phyloP scores from a whole-genome alignment of 2,797 vertebrate species.

The Sebastes vulpes region DNA sequence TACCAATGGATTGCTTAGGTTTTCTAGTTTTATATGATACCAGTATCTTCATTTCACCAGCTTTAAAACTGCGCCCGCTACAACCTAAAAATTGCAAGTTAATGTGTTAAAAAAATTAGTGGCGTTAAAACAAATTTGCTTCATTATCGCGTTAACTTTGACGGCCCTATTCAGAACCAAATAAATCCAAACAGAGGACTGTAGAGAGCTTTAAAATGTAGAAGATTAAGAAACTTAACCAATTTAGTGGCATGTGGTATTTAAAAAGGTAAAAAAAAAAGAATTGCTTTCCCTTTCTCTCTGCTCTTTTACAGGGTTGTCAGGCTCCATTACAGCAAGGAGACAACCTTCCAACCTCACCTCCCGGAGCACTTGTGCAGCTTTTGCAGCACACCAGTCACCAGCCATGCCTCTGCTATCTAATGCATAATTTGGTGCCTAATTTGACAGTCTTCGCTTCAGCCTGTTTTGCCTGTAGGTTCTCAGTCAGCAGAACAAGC shows the following conservation, averaged over 20 bases:
- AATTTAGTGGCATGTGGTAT: slow-evolving; percentile 1
- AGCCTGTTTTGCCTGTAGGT: slow-evolving; percentile 52
- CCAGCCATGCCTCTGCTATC: slow-evolving; percentile 59
- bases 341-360: slow-evolving; percentile 49
- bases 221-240: neutral
- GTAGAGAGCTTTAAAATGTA: neutral
- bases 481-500: slow-evolving; percentile 70
- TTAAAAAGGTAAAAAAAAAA: slow-evolving; percentile 3
- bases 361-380: slow-evolving; percentile 38
- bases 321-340: slow-evolving; percentile 54
- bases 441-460: slow-evolving; percentile 75
- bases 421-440: slow-evolving; percentile 76
- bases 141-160: too few relatives aligned
- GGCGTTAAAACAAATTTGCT: too few relatives aligned
- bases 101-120: too few relatives aligned
- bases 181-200: neutral
- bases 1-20: too few relatives aligned
- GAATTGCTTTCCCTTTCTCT: slow-evolving; percentile 3
- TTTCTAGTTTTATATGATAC: too few relatives aligned
- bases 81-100: too few relatives aligned
- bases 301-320: slow-evolving; percentile 37
- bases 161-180: too few relatives aligned
- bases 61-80: too few relatives aligned
- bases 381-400: slow-evolving; percentile 56
- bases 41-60: rapidly evolving